These are phyloP conservation scores for Ceratosolen solmsi DNA, from an alignment of 1,140 invertebrate species.

Conservation along the genomic window DNA sequence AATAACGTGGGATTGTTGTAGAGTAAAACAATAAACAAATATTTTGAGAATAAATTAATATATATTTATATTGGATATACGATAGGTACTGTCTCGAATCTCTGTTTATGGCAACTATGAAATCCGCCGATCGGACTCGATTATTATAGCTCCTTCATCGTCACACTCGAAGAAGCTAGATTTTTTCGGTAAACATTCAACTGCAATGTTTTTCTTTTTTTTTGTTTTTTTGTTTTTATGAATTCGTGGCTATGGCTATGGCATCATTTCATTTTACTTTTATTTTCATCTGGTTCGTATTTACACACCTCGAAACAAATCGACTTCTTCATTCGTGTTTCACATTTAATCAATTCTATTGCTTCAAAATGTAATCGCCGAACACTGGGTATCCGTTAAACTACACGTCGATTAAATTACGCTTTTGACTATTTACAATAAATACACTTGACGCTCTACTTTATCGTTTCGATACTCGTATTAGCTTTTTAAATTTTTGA, in stretches of 20 bases:
- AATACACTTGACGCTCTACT: slow-evolving; percentile 62
- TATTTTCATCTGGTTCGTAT: slow-evolving; percentile 56
- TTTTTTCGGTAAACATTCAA: slow-evolving; percentile 47
- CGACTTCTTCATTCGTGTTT: slow-evolving; percentile 29
- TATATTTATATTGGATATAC: slow-evolving; percentile 73
- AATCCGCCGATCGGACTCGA: slow-evolving; percentile 49
- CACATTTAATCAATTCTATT: slow-evolving; percentile 60
- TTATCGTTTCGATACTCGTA: slow-evolving; percentile 43
- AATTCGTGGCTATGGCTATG: slow-evolving; percentile 46
- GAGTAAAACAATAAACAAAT: slow-evolving; percentile 4
- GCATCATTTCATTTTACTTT: slow-evolving; percentile 45
- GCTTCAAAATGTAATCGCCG: slow-evolving; percentile 68
- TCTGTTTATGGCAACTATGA: slow-evolving; percentile 66
- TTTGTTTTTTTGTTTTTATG: neutral
- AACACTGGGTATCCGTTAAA: slow-evolving; percentile 65
- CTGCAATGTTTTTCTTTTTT: slow-evolving; percentile 35
- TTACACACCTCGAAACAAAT: slow-evolving; percentile 62
- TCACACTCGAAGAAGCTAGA: slow-evolving; percentile 49
- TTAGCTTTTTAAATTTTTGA: slow-evolving; percentile 40
- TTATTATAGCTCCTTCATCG: slow-evolving; percentile 50
- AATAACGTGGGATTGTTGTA: neutral
- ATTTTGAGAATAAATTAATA: slow-evolving; percentile 75
- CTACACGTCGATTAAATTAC: slow-evolving; percentile 70
- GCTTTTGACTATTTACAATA: slow-evolving; percentile 71
- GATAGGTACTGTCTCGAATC: slow-evolving; percentile 70